Evolutionary conservation across 1,140 invertebrate species (phyloP), one percentile per base, ranked within the genome.

Genomic region (Platyura marginata): DNA sequence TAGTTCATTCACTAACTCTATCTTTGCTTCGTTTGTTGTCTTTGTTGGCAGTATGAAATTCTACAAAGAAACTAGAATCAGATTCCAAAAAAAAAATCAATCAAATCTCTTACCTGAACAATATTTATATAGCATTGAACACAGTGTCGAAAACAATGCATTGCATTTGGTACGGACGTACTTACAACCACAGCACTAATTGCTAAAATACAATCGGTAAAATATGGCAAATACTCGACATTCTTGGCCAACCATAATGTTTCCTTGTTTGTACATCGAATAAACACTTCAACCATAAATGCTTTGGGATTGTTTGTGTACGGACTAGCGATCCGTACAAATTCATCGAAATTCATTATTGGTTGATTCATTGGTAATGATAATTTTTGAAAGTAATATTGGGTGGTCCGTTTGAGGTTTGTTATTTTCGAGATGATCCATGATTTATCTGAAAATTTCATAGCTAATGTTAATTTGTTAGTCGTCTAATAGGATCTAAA

Each of bases 301-400:
- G n/a, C 36, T 38, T 38, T 9, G 10, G n/a, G 9, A 38, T 38
- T 20, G n/a, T 19, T 3, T 6, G 3, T 10, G 5, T 18, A 11
- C 5, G n/a, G 16, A 6, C 18, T 21, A 18, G 3, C 11, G 16
- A 18, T n/a, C 32, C 32, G 16, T 13, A 34, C 3, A 18, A 38
- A 38, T 38, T 38, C 16, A 18, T 38, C 36, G 2, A 38, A 38
- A 18, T 38, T 38, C 5, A 44, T 41, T 10, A 43, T 21, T 41
- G 21, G 35, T 44, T 46, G 34, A 18, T 42, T 44, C 9, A 32
- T 33, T 10, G 36, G 23, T 18, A 46, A 35, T 10, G 44, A 41
- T 39, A 45, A 47, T 38, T 46, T 51, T 45, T 51, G 49, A 25
- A 49, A 51, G 22, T 51, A 51, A 34, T 45, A 51, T 29, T 47